Base-by-base conservation (phyloP, 2,113 vertebrate species). In the Oxyura jamaicensis region DNA sequence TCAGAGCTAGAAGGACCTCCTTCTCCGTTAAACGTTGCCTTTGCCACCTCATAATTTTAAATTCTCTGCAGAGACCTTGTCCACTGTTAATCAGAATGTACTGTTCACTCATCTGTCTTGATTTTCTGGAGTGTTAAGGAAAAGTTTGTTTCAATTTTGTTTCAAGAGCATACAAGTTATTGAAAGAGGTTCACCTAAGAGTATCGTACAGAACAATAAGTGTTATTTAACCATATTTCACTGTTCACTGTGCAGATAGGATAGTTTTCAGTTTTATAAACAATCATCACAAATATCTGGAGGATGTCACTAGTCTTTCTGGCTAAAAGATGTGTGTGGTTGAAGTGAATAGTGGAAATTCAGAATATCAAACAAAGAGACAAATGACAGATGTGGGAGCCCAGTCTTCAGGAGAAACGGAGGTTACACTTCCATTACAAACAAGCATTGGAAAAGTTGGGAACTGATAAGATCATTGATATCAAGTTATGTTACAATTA, bases 151-250 rank as follows among this genome's bases (percentile, higher is more conserved):
- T 73, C 60, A 35, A n/a, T n/a, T 44, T 66, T 58, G 25, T 75
- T 82, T 71, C 25, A 91, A 94, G 79, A 79, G 12, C 29, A 78
- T 67, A 31, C 8, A 48, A 88, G 41, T 87, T 90, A 83, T 67
- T 95, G 62, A 89, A 91, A 91, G 13, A 15, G 85, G 82, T 87
- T 86, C 88, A 91, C 75, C 29, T 77, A 58, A 84, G 80, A 86
- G 86, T 93, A 95, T 96, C 25, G 53, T 74, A 62, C 85, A 66
- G 63, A 91, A n/a, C 8, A 11, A 66, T 73, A 96, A 93, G 11
- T 95, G 86, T 42, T 97, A 33, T 93, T 90, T 94, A 91, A 92
- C 36, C 35, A 11, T 87, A 81, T 85, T 94, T 96, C 95, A 96
- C 90, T 44, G 7, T 36, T 87, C 6, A 1, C 48, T 35, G 4